These are phyloP conservation scores for Opisthograptis luteolata DNA, from an alignment of 2,888 invertebrate species.

Conservation along the genomic window DNA sequence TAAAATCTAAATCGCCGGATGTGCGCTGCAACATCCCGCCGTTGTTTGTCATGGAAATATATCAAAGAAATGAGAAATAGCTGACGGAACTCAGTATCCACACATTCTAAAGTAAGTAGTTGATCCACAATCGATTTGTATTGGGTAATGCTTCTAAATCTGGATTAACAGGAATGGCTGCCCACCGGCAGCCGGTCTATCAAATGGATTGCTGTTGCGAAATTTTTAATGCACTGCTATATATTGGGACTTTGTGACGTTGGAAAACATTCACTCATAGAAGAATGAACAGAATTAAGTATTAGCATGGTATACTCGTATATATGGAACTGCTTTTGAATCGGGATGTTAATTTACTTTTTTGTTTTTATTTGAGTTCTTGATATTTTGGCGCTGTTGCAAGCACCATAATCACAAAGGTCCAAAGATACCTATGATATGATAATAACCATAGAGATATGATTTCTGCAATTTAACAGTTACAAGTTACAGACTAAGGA, in stretches of 20 bases:
- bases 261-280: too few species aligned
- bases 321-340: too few species aligned
- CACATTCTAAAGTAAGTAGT: slow-evolving; percentile 6
- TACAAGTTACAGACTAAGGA: too few species aligned
- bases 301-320: too few species aligned
- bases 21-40: slow-evolving; percentile 40
- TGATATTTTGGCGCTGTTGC: too few species aligned
- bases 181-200: slow-evolving; percentile 39
- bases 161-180: slow-evolving; percentile 37
- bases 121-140: slow-evolving; percentile 38
- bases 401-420: too few species aligned
- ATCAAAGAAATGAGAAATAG: slow-evolving; percentile 31
- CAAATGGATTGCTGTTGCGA: slow-evolving; percentile 46
- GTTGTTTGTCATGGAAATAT: slow-evolving; percentile 40
- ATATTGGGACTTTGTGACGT: slow-evolving; percentile 15
- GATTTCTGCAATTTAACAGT: too few species aligned
- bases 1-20: slow-evolving; percentile 32
- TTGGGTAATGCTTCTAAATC: slow-evolving; percentile 51
- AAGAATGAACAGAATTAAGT: neutral
- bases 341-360: too few species aligned
- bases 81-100: slow-evolving; percentile 26
- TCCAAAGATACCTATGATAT: too few species aligned
- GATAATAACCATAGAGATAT: too few species aligned
- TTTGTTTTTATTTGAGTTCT: too few species aligned
- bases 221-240: slow-evolving; percentile 46